phyloP scores from a whole-genome alignment of 2,113 vertebrate genomes.

The Stigmatopora nigra region DNA sequence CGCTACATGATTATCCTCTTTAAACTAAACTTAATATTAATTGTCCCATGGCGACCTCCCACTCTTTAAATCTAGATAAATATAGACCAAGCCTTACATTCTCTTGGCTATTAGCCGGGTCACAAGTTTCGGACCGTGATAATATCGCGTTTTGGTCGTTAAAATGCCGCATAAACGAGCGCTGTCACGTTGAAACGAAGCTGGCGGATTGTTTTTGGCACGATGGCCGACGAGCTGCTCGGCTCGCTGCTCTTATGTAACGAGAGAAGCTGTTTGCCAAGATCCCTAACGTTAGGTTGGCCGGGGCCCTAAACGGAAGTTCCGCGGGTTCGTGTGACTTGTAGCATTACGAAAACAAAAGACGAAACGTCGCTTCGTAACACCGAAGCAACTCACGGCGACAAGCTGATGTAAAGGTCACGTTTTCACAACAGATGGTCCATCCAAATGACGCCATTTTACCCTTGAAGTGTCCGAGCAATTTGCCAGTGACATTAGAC shows the following conservation, averaged over 20 bases:
- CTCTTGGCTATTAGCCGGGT: background rate
- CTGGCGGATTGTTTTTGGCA: conserved; percentile 10
- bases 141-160: background rate
- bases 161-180: background rate
- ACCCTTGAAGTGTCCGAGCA: conserved; percentile 33
- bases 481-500: background rate
- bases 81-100: background rate
- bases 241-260: conserved; percentile 22
- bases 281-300: background rate
- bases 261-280: no score
- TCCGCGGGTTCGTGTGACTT: background rate
- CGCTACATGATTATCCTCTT: background rate
- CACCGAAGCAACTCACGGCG: background rate
- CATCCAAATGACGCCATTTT: conserved; percentile 32
- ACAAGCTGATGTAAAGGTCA: conserved; percentile 5
- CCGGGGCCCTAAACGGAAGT: no score
- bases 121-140: background rate
- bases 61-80: background rate
- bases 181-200: background rate
- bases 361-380: background rate
- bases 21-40: background rate
- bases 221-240: background rate
- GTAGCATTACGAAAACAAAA: background rate
- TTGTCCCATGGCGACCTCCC: background rate
- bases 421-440: background rate